Percentiles rank a stretch among this genome's conserved stretches.
phyloP scores from a whole-genome alignment of 2,888 invertebrate genomes.

The Mimas tiliae region DNA sequence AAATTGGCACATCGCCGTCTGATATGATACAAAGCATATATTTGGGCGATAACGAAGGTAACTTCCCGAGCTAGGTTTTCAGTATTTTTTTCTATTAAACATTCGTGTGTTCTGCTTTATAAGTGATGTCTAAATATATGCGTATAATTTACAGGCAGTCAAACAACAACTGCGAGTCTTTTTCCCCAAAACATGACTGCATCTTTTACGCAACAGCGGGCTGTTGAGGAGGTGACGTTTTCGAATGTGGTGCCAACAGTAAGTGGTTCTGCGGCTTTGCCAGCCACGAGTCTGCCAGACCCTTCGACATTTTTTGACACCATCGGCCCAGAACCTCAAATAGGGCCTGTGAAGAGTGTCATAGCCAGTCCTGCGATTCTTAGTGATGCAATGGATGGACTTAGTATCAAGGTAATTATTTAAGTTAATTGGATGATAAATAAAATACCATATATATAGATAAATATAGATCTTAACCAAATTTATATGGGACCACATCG shows the following conservation, averaged over 20 bases:
- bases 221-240: constrained; percentile 62
- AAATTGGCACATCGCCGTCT: constrained; percentile 77
- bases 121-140: constrained; percentile 7
- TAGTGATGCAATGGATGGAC: constrained; percentile 69
- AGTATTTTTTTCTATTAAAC: constrained; percentile 27
- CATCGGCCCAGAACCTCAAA: constrained; percentile 72
- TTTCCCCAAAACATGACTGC: constrained; percentile 61
- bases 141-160: constrained; percentile 44
- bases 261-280: constrained; percentile 63
- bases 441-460: no score
- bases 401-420: constrained; percentile 69
- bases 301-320: constrained; percentile 81
- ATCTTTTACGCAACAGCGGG: constrained; percentile 61
- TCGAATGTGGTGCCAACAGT: constrained; percentile 68
- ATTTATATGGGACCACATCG: no score
- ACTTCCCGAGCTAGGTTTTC: constrained; percentile 30
- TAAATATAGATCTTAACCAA: no score
- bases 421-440: no score
- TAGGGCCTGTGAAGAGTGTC: constrained; percentile 57
- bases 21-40: constrained; percentile 80
- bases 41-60: constrained; percentile 72
- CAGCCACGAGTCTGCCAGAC: constrained; percentile 73
- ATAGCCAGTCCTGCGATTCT: constrained; percentile 56
- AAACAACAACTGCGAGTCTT: constrained; percentile 51
- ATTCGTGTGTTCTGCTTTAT: neutral